Percentiles rank a stretch among this genome's conserved stretches.
phyloP scores from a whole-genome alignment of 2,888 invertebrate species.

The Stenurella melanura region DNA sequence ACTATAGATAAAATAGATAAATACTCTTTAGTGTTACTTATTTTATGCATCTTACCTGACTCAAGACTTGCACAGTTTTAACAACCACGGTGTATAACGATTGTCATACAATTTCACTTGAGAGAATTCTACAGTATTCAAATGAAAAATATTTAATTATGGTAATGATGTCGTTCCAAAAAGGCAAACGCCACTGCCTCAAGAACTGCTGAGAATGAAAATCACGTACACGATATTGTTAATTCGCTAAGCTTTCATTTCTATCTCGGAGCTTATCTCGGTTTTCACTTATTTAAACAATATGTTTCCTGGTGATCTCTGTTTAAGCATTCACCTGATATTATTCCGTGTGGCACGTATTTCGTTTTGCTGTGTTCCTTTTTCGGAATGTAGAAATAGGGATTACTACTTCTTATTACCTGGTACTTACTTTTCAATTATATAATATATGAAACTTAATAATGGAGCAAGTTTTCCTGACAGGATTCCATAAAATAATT shows the following conservation, averaged over 20 bases:
- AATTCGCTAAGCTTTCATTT: slow-evolving; percentile 42
- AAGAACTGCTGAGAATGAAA: slow-evolving; percentile 25
- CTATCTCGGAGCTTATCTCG: slow-evolving; percentile 44
- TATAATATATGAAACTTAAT: background rate
- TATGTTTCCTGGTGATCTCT: slow-evolving; percentile 40
- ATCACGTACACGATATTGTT: slow-evolving; percentile 38
- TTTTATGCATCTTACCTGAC: no score
- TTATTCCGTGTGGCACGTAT: slow-evolving; percentile 36
- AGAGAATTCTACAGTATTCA: background rate
- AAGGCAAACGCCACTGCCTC: slow-evolving; percentile 32
- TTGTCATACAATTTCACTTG: background rate
- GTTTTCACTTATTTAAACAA: slow-evolving; percentile 50
- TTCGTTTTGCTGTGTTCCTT: slow-evolving; percentile 33
- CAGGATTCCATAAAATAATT: background rate
- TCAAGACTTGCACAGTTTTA: background rate
- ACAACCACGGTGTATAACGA: background rate
- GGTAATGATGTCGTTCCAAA: background rate
- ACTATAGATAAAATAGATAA: no score
- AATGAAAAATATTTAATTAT: background rate
- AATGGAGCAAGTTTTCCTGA: background rate
- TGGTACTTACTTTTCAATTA: slow-evolving; percentile 13
- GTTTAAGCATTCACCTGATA: slow-evolving; percentile 36
- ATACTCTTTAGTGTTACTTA: no score
- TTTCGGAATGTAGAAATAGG: slow-evolving; percentile 14
- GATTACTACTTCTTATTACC: slow-evolving; percentile 18